Evolutionary conservation across 92 coral and sea anemone genomes (phyloP).

Genomic region (Actinostola sp.): DNA sequence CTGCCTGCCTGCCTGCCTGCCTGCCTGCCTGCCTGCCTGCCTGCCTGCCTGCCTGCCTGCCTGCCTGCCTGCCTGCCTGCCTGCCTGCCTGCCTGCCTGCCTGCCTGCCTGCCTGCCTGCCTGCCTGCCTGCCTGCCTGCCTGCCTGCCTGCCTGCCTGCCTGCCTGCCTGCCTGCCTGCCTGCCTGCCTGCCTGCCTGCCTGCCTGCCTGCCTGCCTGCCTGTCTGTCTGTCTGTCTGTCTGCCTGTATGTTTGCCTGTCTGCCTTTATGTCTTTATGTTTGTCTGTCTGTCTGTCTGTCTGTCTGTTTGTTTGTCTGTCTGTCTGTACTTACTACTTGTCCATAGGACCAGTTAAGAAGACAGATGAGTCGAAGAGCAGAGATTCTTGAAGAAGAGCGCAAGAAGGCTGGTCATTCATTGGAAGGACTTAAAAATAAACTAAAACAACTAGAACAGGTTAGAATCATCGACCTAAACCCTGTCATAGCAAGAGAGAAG

Average conservation of each 20-base stretch:
- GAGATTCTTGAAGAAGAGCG: constrained; percentile 70
- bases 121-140: background rate
- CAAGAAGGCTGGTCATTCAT: constrained; percentile 67
- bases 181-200: no score
- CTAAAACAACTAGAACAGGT: constrained; percentile 74
- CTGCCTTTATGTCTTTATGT: no score
- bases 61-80: background rate
- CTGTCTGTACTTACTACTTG: background rate
- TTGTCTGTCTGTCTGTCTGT: background rate
- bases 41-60: background rate
- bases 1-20: background rate
- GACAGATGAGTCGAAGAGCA: constrained; percentile 77
- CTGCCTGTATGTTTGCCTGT: background rate
- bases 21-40: background rate
- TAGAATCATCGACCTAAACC: no score
- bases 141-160: background rate
- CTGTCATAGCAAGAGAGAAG: no score
- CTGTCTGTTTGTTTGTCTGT: background rate
- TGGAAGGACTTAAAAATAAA: constrained; percentile 74
- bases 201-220: background rate
- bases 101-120: background rate
- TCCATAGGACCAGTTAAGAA: constrained; percentile 64
- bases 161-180: no score
- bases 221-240: background rate
- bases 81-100: background rate